Conservation (phyloP, 2,797 vertebrate genomes). For the Glossophaga mutica region DNA sequence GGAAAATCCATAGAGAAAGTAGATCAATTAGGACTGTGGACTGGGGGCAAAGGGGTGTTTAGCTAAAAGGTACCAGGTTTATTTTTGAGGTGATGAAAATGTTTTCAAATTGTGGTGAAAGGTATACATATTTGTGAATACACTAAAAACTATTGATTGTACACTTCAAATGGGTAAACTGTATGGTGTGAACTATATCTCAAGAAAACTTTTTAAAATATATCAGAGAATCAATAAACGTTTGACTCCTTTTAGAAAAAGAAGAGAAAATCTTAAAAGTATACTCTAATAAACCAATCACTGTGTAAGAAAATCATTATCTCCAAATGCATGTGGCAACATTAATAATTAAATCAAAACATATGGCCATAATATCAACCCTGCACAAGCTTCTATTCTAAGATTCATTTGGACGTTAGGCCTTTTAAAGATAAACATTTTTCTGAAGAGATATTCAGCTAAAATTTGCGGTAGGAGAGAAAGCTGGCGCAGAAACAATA, state of each 20-base stretch:
- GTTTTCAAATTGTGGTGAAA: neutral
- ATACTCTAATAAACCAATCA: neutral
- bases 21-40: neutral
- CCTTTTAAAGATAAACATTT: neutral
- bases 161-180: neutral
- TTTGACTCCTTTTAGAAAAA: neutral
- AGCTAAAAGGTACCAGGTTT: neutral
- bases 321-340: neutral
- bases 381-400: neutral
- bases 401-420: neutral
- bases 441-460: neutral
- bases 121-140: neutral
- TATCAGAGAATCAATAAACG: neutral
- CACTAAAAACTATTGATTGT: neutral
- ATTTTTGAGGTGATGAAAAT: neutral
- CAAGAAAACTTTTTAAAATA: neutral
- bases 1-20: neutral
- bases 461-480: neutral
- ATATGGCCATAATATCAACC: neutral
- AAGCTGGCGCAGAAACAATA: neutral
- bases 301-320: neutral
- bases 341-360: constrained; percentile 23
- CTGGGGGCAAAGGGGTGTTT: accelerated
- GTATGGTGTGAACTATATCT: neutral
- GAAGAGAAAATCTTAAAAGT: neutral